Evolutionary conservation across 2,888 invertebrate species (phyloP), one percentile per base, ranked within the genome.

Genomic region (Perizoma flavofasciatum): DNA sequence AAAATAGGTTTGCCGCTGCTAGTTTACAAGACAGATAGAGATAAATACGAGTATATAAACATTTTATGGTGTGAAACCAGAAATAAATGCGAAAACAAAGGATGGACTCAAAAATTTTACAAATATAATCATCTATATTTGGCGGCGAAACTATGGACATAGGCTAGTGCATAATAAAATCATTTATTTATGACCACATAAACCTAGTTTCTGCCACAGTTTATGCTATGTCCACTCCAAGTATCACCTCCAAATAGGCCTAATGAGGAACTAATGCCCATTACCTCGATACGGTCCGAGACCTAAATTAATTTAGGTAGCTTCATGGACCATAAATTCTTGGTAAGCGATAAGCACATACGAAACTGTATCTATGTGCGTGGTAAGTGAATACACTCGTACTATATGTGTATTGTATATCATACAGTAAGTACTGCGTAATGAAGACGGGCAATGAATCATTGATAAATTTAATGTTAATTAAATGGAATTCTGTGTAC

Each of bases 281-380:
- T 77, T 77, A 75, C 64, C 65, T 59, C 64, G 71, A 65, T 65
- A 73, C 72, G 71, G 71, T 67, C 63, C 66, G 69, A 59, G 64
- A 70, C 75, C 71, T 73, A 72, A 78, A 82, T 83, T 81, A 79
- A 83, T 81, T 81, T 71, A 73, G 73, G 70, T 67, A 64, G 67
- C 72, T 73, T 70, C 74, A 75, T 62, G 70, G 68, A 46, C 70
- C 71, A 75, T 81, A 81, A 77, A 79, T 79, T 51, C 40, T 49
- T 41, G 40, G 52, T 45, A 46, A 49, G 46, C 41, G 44, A 49
- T 55, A 55, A 49, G 22, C 46, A 52, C 72, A 79, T 75, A 75
- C 73, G 10, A 10, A 4, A 6, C 41, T 41, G 10, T 41, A n/a
- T 41, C 4, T 37, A 41, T 41, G 6, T 44, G 10, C 44, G 3